Conservation (phyloP, 2,113 vertebrate genomes). For the Holacanthus passer region DNA sequence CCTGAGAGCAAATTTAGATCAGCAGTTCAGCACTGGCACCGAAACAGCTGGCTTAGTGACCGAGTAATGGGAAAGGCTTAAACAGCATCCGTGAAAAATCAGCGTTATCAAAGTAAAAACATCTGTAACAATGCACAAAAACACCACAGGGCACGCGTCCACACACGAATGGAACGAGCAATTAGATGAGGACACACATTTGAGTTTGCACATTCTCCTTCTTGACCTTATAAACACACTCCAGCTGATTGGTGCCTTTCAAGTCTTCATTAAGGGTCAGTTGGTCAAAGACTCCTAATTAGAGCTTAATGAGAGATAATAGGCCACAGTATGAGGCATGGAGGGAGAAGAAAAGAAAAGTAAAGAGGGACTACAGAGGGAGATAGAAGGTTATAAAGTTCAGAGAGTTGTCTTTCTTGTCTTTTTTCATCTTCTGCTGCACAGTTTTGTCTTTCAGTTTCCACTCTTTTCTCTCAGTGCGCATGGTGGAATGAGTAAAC, state of each 20-base stretch:
- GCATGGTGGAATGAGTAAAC: slow-evolving; percentile 1
- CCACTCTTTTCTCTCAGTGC: background rate
- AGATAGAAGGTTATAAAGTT: slow-evolving; percentile 9
- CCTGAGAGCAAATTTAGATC: slow-evolving; percentile 56
- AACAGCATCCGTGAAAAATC: slow-evolving; percentile 30
- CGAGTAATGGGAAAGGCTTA: slow-evolving; percentile 1
- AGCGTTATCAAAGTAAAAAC: slow-evolving; percentile 19
- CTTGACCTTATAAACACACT: slow-evolving; percentile 57
- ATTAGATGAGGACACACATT: slow-evolving; percentile 42
- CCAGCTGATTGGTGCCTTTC: slow-evolving; percentile 64
- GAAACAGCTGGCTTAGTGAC: slow-evolving; percentile 6
- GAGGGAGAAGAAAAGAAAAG: slow-evolving; percentile 10
- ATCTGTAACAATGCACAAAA: background rate
- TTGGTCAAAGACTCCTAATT: slow-evolving; percentile 68
- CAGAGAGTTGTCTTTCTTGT: slow-evolving; percentile 8
- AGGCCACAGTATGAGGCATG: slow-evolving; percentile 15
- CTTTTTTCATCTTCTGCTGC: slow-evolving; percentile 20
- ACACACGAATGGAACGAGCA: slow-evolving; percentile 22
- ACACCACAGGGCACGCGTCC: background rate
- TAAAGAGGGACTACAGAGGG: slow-evolving; percentile 3
- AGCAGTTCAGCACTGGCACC: slow-evolving; percentile 21
- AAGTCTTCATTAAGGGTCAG: slow-evolving; percentile 64
- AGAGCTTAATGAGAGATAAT: slow-evolving; percentile 69
- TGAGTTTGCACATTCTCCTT: slow-evolving; percentile 13
- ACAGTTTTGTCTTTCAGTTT: background rate